A percentile compares a stretch with the other conserved stretches of the same genome.
Conservation (phyloP, 2,113 vertebrate genomes). For the Sturnira hondurensis region DNA sequence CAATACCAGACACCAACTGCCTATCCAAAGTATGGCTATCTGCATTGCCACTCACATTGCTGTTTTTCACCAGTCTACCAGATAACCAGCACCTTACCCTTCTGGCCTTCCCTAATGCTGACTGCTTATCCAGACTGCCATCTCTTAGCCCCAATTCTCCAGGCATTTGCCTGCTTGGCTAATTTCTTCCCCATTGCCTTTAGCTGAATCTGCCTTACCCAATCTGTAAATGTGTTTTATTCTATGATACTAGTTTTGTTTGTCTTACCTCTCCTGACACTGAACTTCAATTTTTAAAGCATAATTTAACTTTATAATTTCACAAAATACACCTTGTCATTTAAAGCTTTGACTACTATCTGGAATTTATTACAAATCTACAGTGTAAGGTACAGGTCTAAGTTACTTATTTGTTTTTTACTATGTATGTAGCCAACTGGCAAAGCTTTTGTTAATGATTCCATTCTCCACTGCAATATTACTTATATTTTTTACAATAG, state of each 20-base stretch:
- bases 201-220: background rate
- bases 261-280: background rate
- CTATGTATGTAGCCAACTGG: background rate
- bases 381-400: background rate
- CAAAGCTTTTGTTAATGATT: background rate
- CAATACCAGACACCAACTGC: background rate
- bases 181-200: background rate
- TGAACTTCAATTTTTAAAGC: background rate
- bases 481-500: background rate
- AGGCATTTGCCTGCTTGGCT: background rate
- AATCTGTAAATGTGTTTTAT: background rate
- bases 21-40: background rate
- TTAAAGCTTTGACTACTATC: background rate
- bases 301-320: background rate
- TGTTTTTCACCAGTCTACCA: background rate
- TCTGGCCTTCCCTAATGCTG: background rate
- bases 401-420: constrained; percentile 2
- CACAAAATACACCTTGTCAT: background rate
- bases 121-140: background rate
- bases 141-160: background rate
- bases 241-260: background rate
- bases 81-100: background rate
- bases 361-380: background rate
- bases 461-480: background rate
- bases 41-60: background rate